phyloP scores from a whole-genome alignment of 2,797 vertebrate genomes.

The Urosaurus nigricauda region DNA sequence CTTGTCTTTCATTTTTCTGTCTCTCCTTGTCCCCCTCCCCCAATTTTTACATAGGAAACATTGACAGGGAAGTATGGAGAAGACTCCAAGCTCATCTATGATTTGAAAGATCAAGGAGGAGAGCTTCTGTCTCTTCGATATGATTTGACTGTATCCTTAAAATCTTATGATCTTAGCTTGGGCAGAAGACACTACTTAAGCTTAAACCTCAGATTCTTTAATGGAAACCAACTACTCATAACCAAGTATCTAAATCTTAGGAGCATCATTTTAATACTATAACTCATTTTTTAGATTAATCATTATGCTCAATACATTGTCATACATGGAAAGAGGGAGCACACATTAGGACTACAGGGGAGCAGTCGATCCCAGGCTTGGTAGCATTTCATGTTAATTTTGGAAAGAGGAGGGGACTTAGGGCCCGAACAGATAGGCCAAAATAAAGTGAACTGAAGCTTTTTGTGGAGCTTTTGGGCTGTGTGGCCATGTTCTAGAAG shows the following conservation, averaged over 20 bases:
- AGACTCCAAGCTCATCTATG: conserved; percentile 94
- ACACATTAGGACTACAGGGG: background rate
- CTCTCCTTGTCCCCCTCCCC: background rate
- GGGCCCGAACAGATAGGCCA: no score
- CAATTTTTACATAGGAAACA: conserved; percentile 83
- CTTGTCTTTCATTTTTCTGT: background rate
- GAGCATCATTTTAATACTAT: background rate
- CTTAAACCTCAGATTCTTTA: background rate
- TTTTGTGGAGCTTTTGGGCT: no score
- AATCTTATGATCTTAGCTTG: background rate
- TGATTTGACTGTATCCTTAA: conserved; percentile 95
- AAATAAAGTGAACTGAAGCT: no score
- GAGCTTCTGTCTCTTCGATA: conserved; percentile 96
- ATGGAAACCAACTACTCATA: background rate
- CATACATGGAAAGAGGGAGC: background rate
- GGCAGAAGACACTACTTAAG: background rate
- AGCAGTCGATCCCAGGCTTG: background rate
- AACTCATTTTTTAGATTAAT: background rate
- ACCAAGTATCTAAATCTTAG: background rate
- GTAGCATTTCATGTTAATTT: background rate
- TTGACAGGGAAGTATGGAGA: conserved; percentile 94
- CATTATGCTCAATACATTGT: background rate
- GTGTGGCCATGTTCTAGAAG: no score
- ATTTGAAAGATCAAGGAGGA: conserved; percentile 96
- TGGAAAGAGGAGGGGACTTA: background rate